These are phyloP conservation scores for Stegostoma tigrinum DNA, from an alignment of 2,113 vertebrate genomes.

Conservation along the genomic window DNA sequence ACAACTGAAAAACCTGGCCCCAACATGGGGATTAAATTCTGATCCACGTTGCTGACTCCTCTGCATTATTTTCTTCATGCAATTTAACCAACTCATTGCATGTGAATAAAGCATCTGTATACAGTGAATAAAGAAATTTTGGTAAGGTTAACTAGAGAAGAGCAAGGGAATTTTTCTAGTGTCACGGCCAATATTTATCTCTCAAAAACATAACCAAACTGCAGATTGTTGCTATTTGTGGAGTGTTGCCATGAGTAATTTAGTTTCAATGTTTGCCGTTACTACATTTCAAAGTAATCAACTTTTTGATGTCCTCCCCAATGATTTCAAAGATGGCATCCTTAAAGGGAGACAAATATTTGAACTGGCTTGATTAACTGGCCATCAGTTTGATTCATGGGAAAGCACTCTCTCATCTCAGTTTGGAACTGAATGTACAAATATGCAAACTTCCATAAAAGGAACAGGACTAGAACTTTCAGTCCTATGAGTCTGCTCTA, in stretches of 20 bases:
- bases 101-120: background rate
- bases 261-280: background rate
- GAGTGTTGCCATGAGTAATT: background rate
- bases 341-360: background rate
- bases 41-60: background rate
- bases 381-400: background rate
- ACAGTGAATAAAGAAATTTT: background rate
- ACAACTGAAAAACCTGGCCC: no score
- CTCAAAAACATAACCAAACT: background rate
- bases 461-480: no score
- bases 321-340: background rate
- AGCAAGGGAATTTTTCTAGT: background rate
- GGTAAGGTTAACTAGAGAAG: background rate
- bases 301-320: background rate
- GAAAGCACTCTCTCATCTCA: background rate
- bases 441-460: no score
- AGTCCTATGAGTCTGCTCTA: no score
- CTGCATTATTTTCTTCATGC: background rate
- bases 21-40: background rate
- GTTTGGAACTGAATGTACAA: no score
- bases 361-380: background rate
- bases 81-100: background rate
- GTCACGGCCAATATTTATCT: background rate
- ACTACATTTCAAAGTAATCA: background rate
- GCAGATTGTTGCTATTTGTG: background rate